phyloP scores from a whole-genome alignment of 1,140 invertebrate genomes.

The Caenorhabditis brenneri region DNA sequence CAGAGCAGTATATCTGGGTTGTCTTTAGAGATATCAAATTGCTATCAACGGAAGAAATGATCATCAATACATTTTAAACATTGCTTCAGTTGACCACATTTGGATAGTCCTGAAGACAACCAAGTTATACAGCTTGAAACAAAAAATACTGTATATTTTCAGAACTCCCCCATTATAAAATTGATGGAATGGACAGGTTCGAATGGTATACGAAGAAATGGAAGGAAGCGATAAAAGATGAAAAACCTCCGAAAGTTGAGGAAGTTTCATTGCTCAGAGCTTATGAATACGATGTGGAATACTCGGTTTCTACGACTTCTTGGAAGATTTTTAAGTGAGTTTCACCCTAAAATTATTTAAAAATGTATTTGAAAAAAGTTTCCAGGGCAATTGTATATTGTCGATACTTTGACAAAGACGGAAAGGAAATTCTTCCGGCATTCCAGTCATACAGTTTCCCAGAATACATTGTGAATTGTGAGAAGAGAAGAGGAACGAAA shows the following conservation, averaged over 20 bases:
- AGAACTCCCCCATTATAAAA: not conserved
- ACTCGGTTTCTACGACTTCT: not conserved
- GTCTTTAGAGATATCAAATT: too few species aligned
- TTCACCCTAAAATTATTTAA: too few species aligned
- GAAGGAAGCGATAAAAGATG: not conserved
- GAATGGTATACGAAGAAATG: slow-evolving; percentile 10
- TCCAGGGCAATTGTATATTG: slow-evolving; percentile 23
- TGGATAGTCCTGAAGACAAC: too few species aligned
- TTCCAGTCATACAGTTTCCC: slow-evolving; percentile 12
- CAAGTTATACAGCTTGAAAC: too few species aligned
- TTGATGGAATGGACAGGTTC: slow-evolving; percentile 1
- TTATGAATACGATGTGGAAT: slow-evolving; percentile 7
- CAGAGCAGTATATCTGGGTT: too few species aligned
- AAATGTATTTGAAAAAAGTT: too few species aligned
- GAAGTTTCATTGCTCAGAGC: not conserved
- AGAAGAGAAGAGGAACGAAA: not conserved
- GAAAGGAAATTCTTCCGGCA: not conserved
- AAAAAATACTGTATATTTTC: not conserved
- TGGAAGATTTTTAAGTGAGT: not conserved
- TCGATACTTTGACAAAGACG: not conserved
- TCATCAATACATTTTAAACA: too few species aligned
- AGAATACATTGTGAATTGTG: not conserved
- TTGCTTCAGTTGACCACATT: too few species aligned
- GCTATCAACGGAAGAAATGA: too few species aligned
- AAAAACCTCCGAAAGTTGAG: slow-evolving; percentile 6